phyloP scores from a whole-genome alignment of 1,140 invertebrate genomes.

The Nymphalis io region DNA sequence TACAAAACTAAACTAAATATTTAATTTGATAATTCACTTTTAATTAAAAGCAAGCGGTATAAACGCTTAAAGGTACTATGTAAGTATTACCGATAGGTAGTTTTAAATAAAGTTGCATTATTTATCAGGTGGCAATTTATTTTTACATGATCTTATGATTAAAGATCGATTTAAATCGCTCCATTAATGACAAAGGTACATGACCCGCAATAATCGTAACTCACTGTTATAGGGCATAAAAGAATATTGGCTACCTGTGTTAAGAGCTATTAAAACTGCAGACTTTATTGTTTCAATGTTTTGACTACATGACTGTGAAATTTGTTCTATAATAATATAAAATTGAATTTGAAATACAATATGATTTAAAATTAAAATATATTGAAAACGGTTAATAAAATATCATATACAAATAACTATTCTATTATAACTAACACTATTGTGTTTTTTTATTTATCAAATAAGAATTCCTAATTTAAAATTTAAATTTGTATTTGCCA shows the following conservation, averaged over 20 bases:
- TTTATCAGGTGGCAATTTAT: not conserved
- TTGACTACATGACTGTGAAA: not conserved
- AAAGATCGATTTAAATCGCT: conserved; percentile 42
- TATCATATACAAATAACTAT: no score
- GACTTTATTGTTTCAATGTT: not conserved
- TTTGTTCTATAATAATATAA: not conserved
- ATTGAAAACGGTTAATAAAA: no score
- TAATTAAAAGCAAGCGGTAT: no score
- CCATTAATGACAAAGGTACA: conserved; percentile 13
- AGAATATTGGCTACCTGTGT: conserved; percentile 48
- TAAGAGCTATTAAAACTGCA: conserved; percentile 14
- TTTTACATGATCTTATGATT: conserved; percentile 5
- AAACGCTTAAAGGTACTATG: no score
- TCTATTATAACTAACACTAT: no score
- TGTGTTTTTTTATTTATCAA: no score
- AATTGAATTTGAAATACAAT: not conserved
- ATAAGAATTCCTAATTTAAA: no score
- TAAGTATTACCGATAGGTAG: no score
- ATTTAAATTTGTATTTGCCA: no score
- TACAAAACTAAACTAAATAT: no score
- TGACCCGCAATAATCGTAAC: conserved; percentile 54
- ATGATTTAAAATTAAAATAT: not conserved
- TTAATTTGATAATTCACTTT: no score
- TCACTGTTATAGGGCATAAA: conserved; percentile 67
- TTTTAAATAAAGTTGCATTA: no score